Base-by-base conservation (phyloP, 2,113 vertebrate genomes). In the Osmerus eperlanus region DNA sequence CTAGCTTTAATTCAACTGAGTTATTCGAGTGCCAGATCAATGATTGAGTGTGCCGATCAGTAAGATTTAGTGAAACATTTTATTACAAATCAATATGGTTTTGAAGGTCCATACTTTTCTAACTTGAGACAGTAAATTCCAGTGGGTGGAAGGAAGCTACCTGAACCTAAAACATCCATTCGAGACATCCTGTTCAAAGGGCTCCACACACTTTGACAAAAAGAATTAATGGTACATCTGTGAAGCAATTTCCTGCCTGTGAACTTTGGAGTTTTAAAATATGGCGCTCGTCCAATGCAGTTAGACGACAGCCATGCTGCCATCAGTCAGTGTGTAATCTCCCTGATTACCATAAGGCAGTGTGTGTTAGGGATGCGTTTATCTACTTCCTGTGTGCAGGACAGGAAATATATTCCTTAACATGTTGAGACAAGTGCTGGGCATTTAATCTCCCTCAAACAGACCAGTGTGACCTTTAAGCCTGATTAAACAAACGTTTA, bases 401-500 rank as follows among this genome's bases (percentile, higher is more conserved):
- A 3, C 28, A 23, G 65, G 28, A n/a, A n/a, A 58, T 13, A 32
- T 41, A 29, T 55, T 32, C 29, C 62, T 32, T 25, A 64, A 29
- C 15, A 32, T 15, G 29, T 16, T 29, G 15, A 6, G 62, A 18
- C 28, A 29, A 18, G 28, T 64, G 29, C 21, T 12, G 29, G 23
- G 9, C 23, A 9, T 68, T 53, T 70, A 61, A 75, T 70, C 41
- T 32, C 23, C 12, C 6, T 25, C 21, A 29, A 67, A 51, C 25
- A 18, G 78, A 36, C 65, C 25, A 59, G 75, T 19, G 74, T 54
- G 55, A 61, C 79, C 74, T 81, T 81, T 78, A 72, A 69, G 4
- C 51, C 67, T 67, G 71, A 82, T 80, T 79, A 71, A 75, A 59
- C 67, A 58, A 70, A 74, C 77, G 65, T 74, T 76, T 76, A 73